phyloP scores from a whole-genome alignment of 2,888 invertebrate species.

The Cephus rjabovi region DNA sequence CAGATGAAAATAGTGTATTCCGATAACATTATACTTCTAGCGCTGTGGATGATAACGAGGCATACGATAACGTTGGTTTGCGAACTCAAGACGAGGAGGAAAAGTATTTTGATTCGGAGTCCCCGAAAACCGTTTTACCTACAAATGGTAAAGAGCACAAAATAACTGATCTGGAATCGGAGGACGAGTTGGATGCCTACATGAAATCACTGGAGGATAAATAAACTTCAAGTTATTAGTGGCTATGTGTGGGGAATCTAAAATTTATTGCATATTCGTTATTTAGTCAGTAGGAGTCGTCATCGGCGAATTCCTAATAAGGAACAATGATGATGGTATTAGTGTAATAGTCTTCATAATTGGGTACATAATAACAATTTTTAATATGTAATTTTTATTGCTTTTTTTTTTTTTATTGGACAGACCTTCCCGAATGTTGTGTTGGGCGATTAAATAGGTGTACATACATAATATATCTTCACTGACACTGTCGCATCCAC shows the following conservation, averaged over 20 bases:
- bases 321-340: background rate
- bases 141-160: constrained; percentile 26
- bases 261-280: constrained; percentile 38
- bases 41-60: constrained; percentile 82
- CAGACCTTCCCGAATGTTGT: no score
- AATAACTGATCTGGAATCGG: constrained; percentile 51
- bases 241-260: constrained; percentile 22
- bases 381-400: no score
- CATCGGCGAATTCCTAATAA: background rate
- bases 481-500: no score
- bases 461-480: no score
- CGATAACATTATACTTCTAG: constrained; percentile 56
- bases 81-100: constrained; percentile 87
- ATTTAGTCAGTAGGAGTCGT: constrained; percentile 48
- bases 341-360: no score
- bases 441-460: no score
- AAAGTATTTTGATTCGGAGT: constrained; percentile 89
- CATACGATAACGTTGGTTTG: constrained; percentile 81
- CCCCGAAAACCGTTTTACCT: constrained; percentile 69
- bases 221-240: constrained; percentile 42
- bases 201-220: constrained; percentile 70
- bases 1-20: no score
- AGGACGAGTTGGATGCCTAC: constrained; percentile 80
- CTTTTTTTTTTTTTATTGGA: no score
- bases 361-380: no score